Evolutionary conservation across 1,140 invertebrate species (phyloP), one percentile per base, ranked within the genome.

Genomic region (Lordiphosa clarofinis): DNA sequence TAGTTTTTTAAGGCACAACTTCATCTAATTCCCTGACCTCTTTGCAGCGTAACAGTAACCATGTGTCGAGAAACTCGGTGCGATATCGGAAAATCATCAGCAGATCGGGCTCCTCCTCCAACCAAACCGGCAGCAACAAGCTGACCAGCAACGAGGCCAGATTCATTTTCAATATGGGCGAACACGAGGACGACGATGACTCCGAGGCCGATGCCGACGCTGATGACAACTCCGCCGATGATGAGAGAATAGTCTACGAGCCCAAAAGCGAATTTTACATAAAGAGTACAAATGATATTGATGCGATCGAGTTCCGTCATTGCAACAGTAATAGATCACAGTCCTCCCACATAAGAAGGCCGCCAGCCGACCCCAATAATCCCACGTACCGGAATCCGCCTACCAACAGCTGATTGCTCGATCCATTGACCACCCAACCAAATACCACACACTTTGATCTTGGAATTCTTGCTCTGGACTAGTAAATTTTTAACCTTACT

Each of bases 381-480:
- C 4, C 21, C 39, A 56, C 15, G 12, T 50, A 54, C 37, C 33
- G 48, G 46, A 57, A 35, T 52, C 52, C 53, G 49, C 44, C 63
- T 21, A 64, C 33, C 12, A 46, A 42, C 56, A 46, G 76, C 76
- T 81, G 76, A 81, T 81, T 72, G 54, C 36, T 56, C 39, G 38
- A 62, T 55, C 15, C 9, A 35, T 44, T 40, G 44, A 58, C 39
- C 43, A 57, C 44, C 55, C 42, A 47, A 53, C 40, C 46, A 60
- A 67, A 53, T 56, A 60, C 15, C 42, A 56, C 42, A 56, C 68
- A 56, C 73, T 69, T 84, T 82, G 73, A 82, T 82, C 67, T 81
- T 82, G 78, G 73, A 72, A 73, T 81, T 82, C 72, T 76, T 76
- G 67, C 76, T 82, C 76, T 76, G 76, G 76, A 84, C 76, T 84